A percentile compares a stretch with the other conserved stretches of the same genome.
Conservation (phyloP, 2,797 vertebrate genomes). For the Ara ararauna region DNA sequence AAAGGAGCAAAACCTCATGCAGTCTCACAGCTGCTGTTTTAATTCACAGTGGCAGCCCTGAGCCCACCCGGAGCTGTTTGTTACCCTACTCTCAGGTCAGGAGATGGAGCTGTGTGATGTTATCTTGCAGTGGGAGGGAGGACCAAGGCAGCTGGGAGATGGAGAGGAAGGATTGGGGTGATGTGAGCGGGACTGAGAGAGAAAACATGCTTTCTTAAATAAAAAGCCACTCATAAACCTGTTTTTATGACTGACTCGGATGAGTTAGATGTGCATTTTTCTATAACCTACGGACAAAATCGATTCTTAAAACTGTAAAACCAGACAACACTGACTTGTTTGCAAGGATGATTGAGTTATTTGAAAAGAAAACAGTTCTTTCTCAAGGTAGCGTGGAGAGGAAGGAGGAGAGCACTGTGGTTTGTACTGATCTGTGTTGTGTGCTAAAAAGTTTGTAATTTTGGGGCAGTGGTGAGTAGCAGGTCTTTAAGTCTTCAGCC, state of each 20-base stretch:
- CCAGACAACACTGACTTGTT: background rate
- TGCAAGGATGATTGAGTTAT: background rate
- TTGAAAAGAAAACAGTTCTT: background rate
- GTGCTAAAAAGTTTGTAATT: background rate
- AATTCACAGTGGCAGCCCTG: background rate
- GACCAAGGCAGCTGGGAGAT: background rate
- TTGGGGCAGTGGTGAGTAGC: background rate
- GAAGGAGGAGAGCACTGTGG: accelerated
- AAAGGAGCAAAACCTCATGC: background rate
- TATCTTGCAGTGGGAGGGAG: background rate
- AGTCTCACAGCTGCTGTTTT: background rate
- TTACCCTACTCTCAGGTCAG: background rate
- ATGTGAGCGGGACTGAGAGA: background rate
- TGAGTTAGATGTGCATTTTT: background rate
- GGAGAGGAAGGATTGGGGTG: accelerated
- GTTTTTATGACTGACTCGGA: background rate
- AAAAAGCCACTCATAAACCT: background rate
- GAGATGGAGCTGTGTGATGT: background rate
- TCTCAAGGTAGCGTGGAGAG: background rate
- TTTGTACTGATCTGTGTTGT: background rate
- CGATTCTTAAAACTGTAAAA: background rate
- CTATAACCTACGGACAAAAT: background rate
- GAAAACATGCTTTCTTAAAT: background rate
- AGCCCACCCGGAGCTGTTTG: background rate
- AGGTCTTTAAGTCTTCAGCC: background rate